phyloP scores from a whole-genome alignment of 2,888 invertebrate genomes.

The Willowsia nigromaculata region DNA sequence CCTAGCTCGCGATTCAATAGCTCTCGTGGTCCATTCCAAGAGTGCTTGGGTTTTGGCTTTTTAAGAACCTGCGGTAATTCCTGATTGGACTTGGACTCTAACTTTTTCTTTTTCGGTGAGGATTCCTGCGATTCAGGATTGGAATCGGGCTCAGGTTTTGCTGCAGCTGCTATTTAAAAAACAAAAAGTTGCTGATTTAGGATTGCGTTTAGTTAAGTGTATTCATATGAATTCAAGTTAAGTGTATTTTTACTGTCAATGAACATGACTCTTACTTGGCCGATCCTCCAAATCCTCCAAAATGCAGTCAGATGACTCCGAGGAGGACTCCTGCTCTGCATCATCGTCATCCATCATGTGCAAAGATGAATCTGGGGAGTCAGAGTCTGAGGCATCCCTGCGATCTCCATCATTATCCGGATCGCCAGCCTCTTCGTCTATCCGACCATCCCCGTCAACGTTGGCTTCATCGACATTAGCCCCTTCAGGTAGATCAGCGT shows the following conservation, averaged over 20 bases:
- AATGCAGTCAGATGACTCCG: slow-evolving; percentile 73
- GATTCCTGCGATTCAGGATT: slow-evolving; percentile 33
- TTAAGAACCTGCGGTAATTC: slow-evolving; percentile 77
- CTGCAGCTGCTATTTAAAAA: slow-evolving; percentile 17
- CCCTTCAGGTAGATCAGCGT: background rate
- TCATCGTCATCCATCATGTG: slow-evolving; percentile 70
- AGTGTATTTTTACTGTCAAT: background rate
- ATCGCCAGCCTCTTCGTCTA: slow-evolving; percentile 9
- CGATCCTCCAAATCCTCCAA: slow-evolving; percentile 76
- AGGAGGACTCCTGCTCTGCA: slow-evolving; percentile 64
- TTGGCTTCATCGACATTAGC: background rate
- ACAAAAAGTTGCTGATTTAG: background rate
- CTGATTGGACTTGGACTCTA: slow-evolving; percentile 58
- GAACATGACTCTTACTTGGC: slow-evolving; percentile 20
- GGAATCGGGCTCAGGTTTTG: slow-evolving; percentile 6
- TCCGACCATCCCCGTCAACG: background rate
- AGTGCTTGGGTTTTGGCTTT: slow-evolving; percentile 85
- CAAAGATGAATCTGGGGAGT: slow-evolving; percentile 56
- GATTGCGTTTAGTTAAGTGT: no score
- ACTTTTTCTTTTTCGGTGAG: slow-evolving; percentile 66
- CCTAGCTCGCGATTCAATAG: slow-evolving; percentile 77
- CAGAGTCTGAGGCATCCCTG: background rate
- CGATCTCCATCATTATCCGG: slow-evolving; percentile 43
- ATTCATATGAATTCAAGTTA: no score
- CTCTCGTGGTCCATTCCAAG: slow-evolving; percentile 82